Conservation (phyloP, 2,797 vertebrate species). For the Antrozous pallidus region DNA sequence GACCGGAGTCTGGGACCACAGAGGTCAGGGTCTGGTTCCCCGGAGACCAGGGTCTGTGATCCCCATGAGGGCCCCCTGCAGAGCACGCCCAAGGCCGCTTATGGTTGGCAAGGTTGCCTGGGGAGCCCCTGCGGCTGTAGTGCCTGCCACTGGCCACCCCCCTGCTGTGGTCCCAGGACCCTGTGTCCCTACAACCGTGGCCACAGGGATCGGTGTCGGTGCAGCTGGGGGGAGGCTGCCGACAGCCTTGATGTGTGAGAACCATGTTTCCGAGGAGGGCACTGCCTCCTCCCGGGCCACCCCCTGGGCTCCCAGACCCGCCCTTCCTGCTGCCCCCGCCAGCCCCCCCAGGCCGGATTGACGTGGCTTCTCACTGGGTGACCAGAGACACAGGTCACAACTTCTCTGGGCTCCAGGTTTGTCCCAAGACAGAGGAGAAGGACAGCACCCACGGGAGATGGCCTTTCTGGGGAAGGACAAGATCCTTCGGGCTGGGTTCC, state of each 20-base stretch:
- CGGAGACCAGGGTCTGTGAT: too few relatives aligned
- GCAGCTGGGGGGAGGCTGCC: slow-evolving; percentile 66
- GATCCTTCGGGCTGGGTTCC: neutral
- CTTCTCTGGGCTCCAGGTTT: neutral
- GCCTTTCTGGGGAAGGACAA: neutral
- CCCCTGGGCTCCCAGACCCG: neutral
- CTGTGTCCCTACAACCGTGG: slow-evolving; percentile 77
- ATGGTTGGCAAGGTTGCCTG: slow-evolving; percentile 62
- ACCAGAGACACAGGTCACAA: neutral
- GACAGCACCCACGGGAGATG: too few relatives aligned
- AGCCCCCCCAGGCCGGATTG: fast-evolving
- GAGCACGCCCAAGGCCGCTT: slow-evolving; percentile 54
- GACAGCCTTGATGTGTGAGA: slow-evolving; percentile 79
- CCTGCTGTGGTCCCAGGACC: slow-evolving; percentile 52
- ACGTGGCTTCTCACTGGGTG: neutral
- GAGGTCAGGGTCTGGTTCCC: too few relatives aligned
- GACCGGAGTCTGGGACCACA: too few relatives aligned
- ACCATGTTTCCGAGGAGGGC: slow-evolving; percentile 68
- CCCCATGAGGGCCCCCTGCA: too few relatives aligned
- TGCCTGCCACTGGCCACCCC: neutral
- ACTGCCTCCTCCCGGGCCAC: neutral
- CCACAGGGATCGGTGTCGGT: slow-evolving; percentile 71
- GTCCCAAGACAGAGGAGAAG: neutral
- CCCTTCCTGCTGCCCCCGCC: fast-evolving
- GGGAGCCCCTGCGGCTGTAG: fast-evolving